Base-by-base conservation (phyloP, 2,888 invertebrate genomes). In the Xestia rhomboidea region DNA sequence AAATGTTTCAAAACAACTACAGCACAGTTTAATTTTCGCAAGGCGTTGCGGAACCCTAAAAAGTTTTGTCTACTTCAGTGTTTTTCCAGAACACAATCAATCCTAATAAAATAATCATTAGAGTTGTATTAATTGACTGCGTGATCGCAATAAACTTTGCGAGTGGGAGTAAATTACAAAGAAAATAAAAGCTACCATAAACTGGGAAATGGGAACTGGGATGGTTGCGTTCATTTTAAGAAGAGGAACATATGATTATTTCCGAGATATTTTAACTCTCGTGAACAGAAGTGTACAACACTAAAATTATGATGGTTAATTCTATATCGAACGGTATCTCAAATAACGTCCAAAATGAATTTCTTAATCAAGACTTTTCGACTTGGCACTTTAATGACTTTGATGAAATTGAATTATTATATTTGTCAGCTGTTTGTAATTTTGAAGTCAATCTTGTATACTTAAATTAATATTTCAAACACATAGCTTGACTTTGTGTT, bases 51-150 rank as follows among this genome's bases (percentile, higher is more conserved):
- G 83, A 77, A 70, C 41, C 27, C 54, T 15, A 63, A 38, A 41
- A 54, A 18, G 27, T 64, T 54, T 38, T 60, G 30, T 34, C 54
- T 57, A 34, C 57, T 68, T 49, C 54, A 71, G 73, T 79, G 54
- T 73, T 73, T 69, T 79, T 83, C 73, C 73, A 8, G 27, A 49
- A 62, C 6, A 18, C 57, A 30, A 79, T 84, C 41, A 44, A 73
- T 81, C 24, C n/a, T 84, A 79, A 81, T 81, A 79, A 84, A 81
- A 84, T 24, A 69, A 84, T 81, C 81, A 79, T 84, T 81, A 73
- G 51, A 46, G 8, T 21, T 2, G 64, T 69, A 54, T 62, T 79
- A 49, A 84, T 84, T 81, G 67, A 27, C 46, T 54, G 24, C 41
- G 49, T 27, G 83, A 44, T 68, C 8, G 70, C 70, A 70, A 77